A percentile compares a stretch with the other conserved stretches of the same genome.
Evolutionary conservation across 2,113 vertebrate genomes (phyloP).

Genomic region (Eonycteris spelaea): DNA sequence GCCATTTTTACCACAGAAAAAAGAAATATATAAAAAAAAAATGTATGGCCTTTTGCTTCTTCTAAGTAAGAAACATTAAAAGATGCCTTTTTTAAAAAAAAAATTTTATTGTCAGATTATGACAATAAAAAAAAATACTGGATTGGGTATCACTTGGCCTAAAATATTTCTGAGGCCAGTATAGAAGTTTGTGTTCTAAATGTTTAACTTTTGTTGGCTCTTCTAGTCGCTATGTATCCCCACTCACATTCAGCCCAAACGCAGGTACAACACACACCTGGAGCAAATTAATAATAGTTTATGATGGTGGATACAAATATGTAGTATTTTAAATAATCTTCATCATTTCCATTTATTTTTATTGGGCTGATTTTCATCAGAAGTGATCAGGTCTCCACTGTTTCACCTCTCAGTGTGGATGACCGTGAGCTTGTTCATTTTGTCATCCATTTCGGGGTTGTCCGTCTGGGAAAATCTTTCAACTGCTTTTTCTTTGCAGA

Average conservation of each 20-base stretch:
- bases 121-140: background rate
- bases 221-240: background rate
- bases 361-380: background rate
- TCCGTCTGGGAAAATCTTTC: background rate
- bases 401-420: background rate
- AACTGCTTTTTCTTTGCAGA: background rate
- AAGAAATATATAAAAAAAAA: background rate
- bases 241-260: background rate
- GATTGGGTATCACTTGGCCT: background rate
- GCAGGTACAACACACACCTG: background rate
- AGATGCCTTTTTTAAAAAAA: background rate
- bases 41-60: background rate
- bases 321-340: background rate
- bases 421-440: accelerated
- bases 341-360: background rate
- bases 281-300: background rate
- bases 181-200: background rate
- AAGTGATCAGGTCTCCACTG: background rate
- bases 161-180: background rate
- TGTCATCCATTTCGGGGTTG: accelerated
- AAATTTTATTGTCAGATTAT: background rate
- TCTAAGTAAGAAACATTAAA: background rate
- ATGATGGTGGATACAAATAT: background rate
- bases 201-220: background rate
- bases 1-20: background rate